phyloP scores from a whole-genome alignment of 2,797 vertebrate species.

The Sebastolobus altivelis region DNA sequence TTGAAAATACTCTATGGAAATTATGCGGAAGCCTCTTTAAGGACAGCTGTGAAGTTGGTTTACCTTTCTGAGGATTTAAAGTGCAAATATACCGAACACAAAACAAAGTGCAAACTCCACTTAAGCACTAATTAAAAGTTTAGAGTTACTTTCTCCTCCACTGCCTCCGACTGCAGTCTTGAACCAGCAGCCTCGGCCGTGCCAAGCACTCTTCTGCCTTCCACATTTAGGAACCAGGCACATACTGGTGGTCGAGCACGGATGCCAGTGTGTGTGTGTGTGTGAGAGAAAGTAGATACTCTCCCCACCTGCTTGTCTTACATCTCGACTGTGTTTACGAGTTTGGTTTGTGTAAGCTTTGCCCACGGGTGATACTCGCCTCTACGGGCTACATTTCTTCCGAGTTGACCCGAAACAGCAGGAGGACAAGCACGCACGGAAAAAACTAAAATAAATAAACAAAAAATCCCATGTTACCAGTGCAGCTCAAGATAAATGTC shows the following conservation, averaged over 20 bases:
- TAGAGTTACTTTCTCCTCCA: slow-evolving; percentile 29
- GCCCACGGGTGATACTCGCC: slow-evolving; percentile 12
- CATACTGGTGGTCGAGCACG: slow-evolving; percentile 18
- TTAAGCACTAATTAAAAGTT: slow-evolving; percentile 47
- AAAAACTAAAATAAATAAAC: slow-evolving; percentile 21
- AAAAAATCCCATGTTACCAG: slow-evolving; percentile 42
- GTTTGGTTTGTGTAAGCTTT: slow-evolving; percentile 38
- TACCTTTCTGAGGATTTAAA: slow-evolving; percentile 18
- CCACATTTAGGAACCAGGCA: slow-evolving; percentile 28
- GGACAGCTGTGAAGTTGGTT: slow-evolving; percentile 11
- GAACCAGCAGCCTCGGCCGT: slow-evolving; percentile 32
- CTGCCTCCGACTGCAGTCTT: slow-evolving; percentile 6
- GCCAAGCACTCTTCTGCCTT: slow-evolving; percentile 6
- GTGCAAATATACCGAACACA: slow-evolving; percentile 1
- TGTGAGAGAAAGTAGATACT: slow-evolving; percentile 56
- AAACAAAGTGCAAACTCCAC: slow-evolving; percentile 42
- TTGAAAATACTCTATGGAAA: slow-evolving; percentile 15
- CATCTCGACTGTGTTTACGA: slow-evolving; percentile 56
- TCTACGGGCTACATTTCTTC: slow-evolving; percentile 21
- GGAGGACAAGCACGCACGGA: background rate
- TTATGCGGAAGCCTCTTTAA: background rate
- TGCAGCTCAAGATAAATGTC: slow-evolving; percentile 76
- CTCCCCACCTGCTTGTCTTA: slow-evolving; percentile 39
- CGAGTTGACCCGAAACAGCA: slow-evolving; percentile 36
- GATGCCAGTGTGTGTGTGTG: slow-evolving; percentile 33